A percentile compares a stretch with the other conserved stretches of the same genome.
These are phyloP conservation scores for Caradrina clavipalpis DNA, from an alignment of 2,888 invertebrate genomes.

Conservation along the genomic window DNA sequence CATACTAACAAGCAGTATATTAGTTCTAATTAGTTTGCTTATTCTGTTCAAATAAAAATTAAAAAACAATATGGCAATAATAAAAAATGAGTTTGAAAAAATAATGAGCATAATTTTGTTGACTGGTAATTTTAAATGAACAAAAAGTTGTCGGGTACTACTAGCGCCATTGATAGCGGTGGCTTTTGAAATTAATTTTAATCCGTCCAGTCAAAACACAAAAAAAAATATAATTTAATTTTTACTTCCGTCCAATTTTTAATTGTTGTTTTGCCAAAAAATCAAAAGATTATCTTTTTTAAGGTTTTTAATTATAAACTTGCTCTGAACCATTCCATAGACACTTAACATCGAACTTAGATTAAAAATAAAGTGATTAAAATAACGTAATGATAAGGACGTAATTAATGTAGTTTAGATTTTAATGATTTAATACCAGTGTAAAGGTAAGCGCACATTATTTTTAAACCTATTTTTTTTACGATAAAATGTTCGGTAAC, in stretches of 20 bases:
- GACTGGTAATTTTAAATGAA: conserved; percentile 1
- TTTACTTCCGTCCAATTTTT: not conserved
- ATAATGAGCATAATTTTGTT: not conserved
- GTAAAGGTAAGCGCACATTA: conserved; percentile 61
- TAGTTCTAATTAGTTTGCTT: conserved; percentile 52
- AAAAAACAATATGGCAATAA: conserved; percentile 10
- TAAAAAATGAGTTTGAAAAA: conserved; percentile 5
- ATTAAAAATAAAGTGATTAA: conserved; percentile 64
- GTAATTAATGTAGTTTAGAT: conserved; percentile 72
- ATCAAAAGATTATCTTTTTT: conserved; percentile 11
- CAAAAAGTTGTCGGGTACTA: not conserved
- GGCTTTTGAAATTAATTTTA: conserved; percentile 13
- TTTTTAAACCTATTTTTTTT: too few species aligned
- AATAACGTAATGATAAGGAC: conserved; percentile 73
- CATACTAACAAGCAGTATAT: conserved; percentile 45
- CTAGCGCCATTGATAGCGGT: conserved; percentile 25
- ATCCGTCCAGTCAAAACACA: conserved; percentile 2
- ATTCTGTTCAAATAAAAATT: conserved; percentile 56
- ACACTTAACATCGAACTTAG: conserved; percentile 51
- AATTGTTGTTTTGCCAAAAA: conserved; percentile 52
- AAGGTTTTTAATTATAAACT: conserved; percentile 24
- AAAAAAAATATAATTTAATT: not conserved
- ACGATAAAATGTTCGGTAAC: not conserved
- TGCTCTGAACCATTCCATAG: conserved; percentile 52
- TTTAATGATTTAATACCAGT: conserved; percentile 62